Percentiles rank a stretch among this genome's conserved stretches.
Evolutionary conservation across 1,140 invertebrate genomes (phyloP).

Genomic region (Drosophila neocordata): DNA sequence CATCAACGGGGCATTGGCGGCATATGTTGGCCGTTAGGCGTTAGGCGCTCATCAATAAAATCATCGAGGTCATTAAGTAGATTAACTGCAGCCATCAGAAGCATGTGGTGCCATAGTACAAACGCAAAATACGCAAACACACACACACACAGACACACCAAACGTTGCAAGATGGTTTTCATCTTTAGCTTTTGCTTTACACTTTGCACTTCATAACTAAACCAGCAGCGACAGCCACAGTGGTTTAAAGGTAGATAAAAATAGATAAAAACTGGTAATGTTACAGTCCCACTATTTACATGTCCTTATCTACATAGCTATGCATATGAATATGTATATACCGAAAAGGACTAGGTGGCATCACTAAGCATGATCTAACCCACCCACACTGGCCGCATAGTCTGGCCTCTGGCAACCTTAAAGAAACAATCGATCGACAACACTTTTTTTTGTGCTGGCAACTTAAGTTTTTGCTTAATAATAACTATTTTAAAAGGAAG

Average conservation of each 20-base stretch:
- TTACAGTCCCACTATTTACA: too few species aligned
- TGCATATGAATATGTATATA: too few species aligned
- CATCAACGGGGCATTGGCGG: slow-evolving; percentile 53
- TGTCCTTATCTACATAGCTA: too few species aligned
- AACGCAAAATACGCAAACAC: slow-evolving; percentile 67
- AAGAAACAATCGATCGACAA: too few species aligned
- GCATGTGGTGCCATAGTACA: slow-evolving; percentile 73
- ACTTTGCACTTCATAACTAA: slow-evolving; percentile 75
- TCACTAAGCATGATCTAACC: too few species aligned
- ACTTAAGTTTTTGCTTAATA: too few species aligned
- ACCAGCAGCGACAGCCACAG: slow-evolving; percentile 31
- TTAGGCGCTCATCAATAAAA: slow-evolving; percentile 82
- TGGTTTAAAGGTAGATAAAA: slow-evolving; percentile 10
- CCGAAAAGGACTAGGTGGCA: too few species aligned
- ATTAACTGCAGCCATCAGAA: slow-evolving; percentile 82
- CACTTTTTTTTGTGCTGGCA: too few species aligned
- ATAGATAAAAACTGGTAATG: background rate
- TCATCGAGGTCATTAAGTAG: slow-evolving; percentile 83
- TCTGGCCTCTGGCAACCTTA: too few species aligned
- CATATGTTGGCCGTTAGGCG: slow-evolving; percentile 60
- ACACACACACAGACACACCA: slow-evolving; percentile 21
- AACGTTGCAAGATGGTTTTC: slow-evolving; percentile 45
- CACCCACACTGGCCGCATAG: too few species aligned
- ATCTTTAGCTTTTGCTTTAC: slow-evolving; percentile 63
- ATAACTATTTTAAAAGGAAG: too few species aligned